Conservation (phyloP, 1,140 invertebrate genomes). For the Penaeus chinensis region DNA sequence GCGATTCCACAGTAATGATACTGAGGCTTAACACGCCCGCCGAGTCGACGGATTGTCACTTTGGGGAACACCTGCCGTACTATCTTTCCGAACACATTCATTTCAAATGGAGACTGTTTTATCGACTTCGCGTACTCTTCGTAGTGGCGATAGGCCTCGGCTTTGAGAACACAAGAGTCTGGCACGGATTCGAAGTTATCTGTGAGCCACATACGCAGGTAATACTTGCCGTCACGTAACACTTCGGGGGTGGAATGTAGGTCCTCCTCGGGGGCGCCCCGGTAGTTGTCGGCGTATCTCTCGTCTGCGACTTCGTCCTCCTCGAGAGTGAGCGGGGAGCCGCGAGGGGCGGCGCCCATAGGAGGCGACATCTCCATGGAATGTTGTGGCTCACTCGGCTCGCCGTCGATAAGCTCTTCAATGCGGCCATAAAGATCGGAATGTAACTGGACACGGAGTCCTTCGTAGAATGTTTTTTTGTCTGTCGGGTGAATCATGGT, state of each 20-base stretch:
- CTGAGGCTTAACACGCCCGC: constrained; percentile 62
- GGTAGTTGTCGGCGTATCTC: constrained; percentile 42
- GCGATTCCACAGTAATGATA: constrained; percentile 64
- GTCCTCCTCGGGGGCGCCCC: constrained; percentile 47
- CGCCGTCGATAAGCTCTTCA: constrained; percentile 46
- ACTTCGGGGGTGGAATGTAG: constrained; percentile 58
- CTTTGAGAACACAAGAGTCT: constrained; percentile 62
- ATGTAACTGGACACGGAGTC: constrained; percentile 50
- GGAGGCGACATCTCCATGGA: constrained; percentile 57
- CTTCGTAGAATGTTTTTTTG: constrained; percentile 49
- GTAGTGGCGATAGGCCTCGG: constrained; percentile 63
- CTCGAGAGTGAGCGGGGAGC: constrained; percentile 55
- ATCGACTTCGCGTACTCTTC: constrained; percentile 57
- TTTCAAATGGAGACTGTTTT: constrained; percentile 62
- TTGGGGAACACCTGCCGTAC: constrained; percentile 63
- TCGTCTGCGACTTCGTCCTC: constrained; percentile 50
- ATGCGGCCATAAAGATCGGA: constrained; percentile 51
- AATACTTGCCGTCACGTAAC: constrained; percentile 62
- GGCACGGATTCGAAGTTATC: constrained; percentile 63
- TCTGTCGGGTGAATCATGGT: constrained; percentile 50
- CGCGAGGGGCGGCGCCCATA: constrained; percentile 35
- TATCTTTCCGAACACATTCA: constrained; percentile 64
- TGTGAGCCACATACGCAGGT: constrained; percentile 61
- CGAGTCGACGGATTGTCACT: constrained; percentile 58
- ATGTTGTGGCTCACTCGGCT: constrained; percentile 18